Evolutionary conservation across 2,888 invertebrate genomes (phyloP).

Genomic region (Dichetophora obliterata): DNA sequence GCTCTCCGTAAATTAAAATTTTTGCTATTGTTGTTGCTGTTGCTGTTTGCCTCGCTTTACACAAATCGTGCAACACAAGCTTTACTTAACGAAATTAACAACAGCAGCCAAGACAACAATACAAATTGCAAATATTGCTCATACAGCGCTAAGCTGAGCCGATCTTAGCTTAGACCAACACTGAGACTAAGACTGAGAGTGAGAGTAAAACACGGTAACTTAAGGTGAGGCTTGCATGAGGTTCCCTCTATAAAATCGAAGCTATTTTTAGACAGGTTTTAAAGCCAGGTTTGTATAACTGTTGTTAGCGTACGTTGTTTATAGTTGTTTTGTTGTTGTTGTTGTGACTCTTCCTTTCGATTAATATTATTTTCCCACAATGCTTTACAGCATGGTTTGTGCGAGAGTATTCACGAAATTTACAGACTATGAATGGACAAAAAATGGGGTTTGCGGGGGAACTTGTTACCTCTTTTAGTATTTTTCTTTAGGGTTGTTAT

Average conservation of each 20-base stretch:
- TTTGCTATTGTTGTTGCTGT: neutral
- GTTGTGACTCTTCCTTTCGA: conserved; percentile 67
- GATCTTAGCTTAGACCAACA: neutral
- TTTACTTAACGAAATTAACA: conserved; percentile 1
- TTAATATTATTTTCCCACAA: conserved; percentile 65
- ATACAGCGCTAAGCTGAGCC: conserved; percentile 8
- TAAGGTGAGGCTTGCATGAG: conserved; percentile 47
- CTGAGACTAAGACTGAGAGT: conserved; percentile 24
- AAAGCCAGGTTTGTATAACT: conserved; percentile 65
- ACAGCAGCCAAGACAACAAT: conserved; percentile 9
- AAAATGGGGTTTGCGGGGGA: neutral
- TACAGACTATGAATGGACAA: neutral
- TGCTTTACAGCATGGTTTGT: conserved; percentile 52
- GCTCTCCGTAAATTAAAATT: conserved; percentile 26
- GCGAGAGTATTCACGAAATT: conserved; percentile 13
- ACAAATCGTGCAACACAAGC: neutral
- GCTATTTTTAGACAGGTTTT: conserved; percentile 67
- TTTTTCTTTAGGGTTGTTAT: neutral
- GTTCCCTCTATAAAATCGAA: conserved; percentile 52
- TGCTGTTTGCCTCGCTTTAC: conserved; percentile 4
- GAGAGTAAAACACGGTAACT: conserved; percentile 30
- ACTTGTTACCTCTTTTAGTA: neutral
- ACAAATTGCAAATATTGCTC: conserved; percentile 8
- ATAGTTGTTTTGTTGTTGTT: conserved; percentile 3
- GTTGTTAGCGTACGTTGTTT: conserved; percentile 61